Evolutionary conservation across 64 coral and sea anemone species (phyloP).

Genomic region (Porites australiensis): DNA sequence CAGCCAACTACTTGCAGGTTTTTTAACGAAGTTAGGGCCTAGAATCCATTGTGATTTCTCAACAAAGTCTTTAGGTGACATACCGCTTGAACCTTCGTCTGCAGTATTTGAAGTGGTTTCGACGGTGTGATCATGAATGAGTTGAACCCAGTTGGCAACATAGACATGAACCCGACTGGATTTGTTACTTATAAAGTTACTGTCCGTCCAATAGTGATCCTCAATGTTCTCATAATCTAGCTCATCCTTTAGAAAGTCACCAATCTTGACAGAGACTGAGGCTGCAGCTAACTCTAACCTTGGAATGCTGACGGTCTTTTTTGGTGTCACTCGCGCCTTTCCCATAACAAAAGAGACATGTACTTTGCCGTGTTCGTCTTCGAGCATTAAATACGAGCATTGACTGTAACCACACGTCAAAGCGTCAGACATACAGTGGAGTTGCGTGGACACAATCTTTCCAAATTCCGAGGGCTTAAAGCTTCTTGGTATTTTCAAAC

Average conservation of each 20-base stretch:
- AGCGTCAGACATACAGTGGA: conserved; percentile 27
- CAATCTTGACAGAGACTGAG: conserved; percentile 22
- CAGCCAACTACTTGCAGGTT: conserved; percentile 8
- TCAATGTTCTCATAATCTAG: conserved; percentile 40
- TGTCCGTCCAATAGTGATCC: conserved; percentile 55
- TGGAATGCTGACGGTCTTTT: conserved; percentile 2
- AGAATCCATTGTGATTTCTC: conserved; percentile 8
- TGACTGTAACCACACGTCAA: neutral
- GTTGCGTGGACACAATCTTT: conserved; percentile 6
- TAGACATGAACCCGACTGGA: conserved; percentile 35
- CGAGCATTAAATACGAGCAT: conserved; percentile 15
- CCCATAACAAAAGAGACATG: conserved; percentile 41
- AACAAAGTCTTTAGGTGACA: conserved; percentile 18
- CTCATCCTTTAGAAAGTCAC: conserved; percentile 42
- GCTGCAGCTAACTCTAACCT: conserved; percentile 54
- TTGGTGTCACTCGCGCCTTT: conserved; percentile 40
- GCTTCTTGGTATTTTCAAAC: conserved; percentile 29
- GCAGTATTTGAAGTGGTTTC: neutral
- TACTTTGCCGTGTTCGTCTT: conserved; percentile 12
- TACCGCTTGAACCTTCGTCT: conserved; percentile 1
- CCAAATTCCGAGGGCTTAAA: conserved; percentile 37
- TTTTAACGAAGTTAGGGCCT: conserved; percentile 10
- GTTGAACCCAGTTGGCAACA: conserved; percentile 12
- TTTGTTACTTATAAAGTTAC: conserved; percentile 42
- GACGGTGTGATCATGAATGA: conserved; percentile 24